phyloP scores from a whole-genome alignment of 2,113 vertebrate species.

The Nematolebias whitei region DNA sequence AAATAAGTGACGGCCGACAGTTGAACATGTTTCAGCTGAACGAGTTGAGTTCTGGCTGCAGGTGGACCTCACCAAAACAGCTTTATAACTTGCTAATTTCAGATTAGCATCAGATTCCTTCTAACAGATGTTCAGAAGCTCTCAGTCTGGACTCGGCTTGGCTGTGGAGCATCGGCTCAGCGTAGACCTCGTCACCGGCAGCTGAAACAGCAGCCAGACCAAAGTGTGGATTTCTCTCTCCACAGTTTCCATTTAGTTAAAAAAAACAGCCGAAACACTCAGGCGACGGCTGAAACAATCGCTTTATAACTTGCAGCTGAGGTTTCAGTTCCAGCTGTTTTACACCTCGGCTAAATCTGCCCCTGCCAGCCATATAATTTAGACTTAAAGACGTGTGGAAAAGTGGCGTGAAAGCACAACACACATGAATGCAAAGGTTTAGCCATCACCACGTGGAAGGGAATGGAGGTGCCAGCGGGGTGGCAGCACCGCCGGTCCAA shows the following conservation, averaged over 20 bases:
- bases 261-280: slow-evolving; percentile 33
- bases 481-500: slow-evolving; percentile 33
- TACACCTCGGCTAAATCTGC: slow-evolving; percentile 63
- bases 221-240: not conserved
- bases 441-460: slow-evolving; percentile 7
- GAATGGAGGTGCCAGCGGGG: slow-evolving; percentile 39
- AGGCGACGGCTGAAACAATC: slow-evolving; percentile 55
- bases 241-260: slow-evolving; percentile 21
- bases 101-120: not conserved
- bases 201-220: slow-evolving; percentile 4
- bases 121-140: slow-evolving; percentile 5
- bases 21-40: not conserved
- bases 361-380: slow-evolving; percentile 66
- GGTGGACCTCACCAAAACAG: not conserved
- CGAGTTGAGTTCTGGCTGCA: too few species aligned
- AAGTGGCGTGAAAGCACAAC: slow-evolving; percentile 34
- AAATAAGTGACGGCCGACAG: not conserved
- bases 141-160: not conserved
- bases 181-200: too few species aligned
- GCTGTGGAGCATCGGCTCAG: not conserved
- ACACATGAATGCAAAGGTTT: slow-evolving; percentile 10
- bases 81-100: too few species aligned
- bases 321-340: slow-evolving; percentile 67
- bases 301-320: slow-evolving; percentile 32
- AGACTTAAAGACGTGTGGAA: slow-evolving; percentile 30